Evolutionary conservation across 2,797 vertebrate genomes (phyloP), one percentile per base, ranked within the genome.

Genomic region (Astyanax mexicanus): DNA sequence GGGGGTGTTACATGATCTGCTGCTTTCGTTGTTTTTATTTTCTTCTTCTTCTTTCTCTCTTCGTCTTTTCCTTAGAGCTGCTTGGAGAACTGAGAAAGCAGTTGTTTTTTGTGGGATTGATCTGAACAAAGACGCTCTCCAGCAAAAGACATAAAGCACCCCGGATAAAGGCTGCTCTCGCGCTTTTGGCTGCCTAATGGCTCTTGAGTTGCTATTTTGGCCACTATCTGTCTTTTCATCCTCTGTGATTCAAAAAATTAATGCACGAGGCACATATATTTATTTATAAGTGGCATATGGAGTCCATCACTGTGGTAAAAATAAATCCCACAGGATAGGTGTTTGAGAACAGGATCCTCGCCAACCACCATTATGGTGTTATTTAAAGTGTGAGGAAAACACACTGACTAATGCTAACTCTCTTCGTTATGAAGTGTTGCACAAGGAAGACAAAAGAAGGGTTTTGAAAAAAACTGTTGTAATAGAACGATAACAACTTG

Each of bases 301-400:
- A 42, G 29, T 8, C 25, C 9, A 32, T 55, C 38, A 17, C 23
- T 42, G 4, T 29, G 12, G 13, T 21, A 23, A 29, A 29, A 40
- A 29, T 73, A 64, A 44, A 61, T 73, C 69, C 73, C 40, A 8
- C 0, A 4, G 17, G 54, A 21, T n/a, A 40, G 42, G 52, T 57
- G 38, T 3, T 17, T 49, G n/a, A 19, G 29, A 23, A 71, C 13
- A 38, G 25, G 17, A 19, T 45, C 21, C 11, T 68, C 9, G 12
- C 49, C 61, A 68, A 7, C 61, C 9, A 12, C 49, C 61, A 68
- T 68, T 62, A 61, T 35, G 55, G n/a, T 44, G 69, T 52, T 38
- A 32, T 58, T n/a, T 72, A 52, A 78, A 37, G 64, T 58, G 55
- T 78, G 70, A 78, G 55, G 54, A 44, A 73, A 78, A 72, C 69